phyloP scores from a whole-genome alignment of 2,888 invertebrate genomes.

The Mycogona germanica region DNA sequence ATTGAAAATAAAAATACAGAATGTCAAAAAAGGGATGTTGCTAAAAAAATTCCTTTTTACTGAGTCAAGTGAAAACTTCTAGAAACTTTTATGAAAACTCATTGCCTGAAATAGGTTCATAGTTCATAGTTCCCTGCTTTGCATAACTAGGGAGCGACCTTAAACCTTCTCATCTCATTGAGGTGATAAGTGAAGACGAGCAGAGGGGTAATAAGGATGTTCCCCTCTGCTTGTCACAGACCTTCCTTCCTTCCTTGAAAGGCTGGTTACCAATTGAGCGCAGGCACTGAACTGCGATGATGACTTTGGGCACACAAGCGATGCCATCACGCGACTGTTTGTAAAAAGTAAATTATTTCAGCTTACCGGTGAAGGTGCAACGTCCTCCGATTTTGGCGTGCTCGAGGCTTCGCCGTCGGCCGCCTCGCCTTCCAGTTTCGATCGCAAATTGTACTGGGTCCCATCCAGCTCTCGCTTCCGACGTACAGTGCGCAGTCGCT shows the following conservation, averaged over 20 bases:
- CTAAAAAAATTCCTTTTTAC: too few species aligned
- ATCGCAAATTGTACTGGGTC: constrained; percentile 31
- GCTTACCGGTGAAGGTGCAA: constrained; percentile 9
- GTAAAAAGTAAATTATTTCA: not conserved
- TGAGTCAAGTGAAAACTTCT: too few species aligned
- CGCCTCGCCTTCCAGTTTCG: constrained; percentile 22
- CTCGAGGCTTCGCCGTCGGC: constrained; percentile 5
- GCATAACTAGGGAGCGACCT: too few species aligned
- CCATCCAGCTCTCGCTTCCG: constrained; percentile 41
- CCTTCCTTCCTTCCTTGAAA: not conserved
- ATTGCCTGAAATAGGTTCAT: too few species aligned
- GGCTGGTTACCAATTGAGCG: not conserved
- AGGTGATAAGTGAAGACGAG: too few species aligned
- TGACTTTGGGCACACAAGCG: not conserved
- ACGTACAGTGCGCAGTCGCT: constrained; percentile 54
- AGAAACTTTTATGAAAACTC: too few species aligned
- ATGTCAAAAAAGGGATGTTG: not conserved
- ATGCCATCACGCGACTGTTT: not conserved
- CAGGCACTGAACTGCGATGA: not conserved
- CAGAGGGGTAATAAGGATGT: too few species aligned
- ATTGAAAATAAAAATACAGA: not conserved
- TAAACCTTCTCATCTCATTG: too few species aligned
- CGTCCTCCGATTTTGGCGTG: constrained; percentile 14
- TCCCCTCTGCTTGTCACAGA: too few species aligned
- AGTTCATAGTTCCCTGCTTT: too few species aligned